These are phyloP conservation scores for Agelastica alni DNA, from an alignment of 2,888 invertebrate genomes.

Conservation along the genomic window DNA sequence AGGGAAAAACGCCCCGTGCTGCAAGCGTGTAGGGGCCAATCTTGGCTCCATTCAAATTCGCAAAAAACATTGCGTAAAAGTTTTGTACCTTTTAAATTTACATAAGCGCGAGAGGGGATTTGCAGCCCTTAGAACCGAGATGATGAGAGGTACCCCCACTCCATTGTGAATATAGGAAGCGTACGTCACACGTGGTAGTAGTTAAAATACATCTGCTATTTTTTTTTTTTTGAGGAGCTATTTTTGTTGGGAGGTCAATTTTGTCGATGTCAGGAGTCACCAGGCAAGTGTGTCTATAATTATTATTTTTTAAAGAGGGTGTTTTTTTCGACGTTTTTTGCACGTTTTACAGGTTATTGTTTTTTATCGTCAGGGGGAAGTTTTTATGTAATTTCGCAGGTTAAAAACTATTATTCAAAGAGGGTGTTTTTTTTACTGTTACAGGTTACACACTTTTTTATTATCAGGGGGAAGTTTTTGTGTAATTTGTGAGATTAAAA, in stretches of 20 bases:
- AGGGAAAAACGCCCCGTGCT: slow-evolving; percentile 6
- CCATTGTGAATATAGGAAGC: slow-evolving; percentile 19
- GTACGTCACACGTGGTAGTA: slow-evolving; percentile 30
- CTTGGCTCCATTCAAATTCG: not conserved
- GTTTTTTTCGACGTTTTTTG: slow-evolving; percentile 15
- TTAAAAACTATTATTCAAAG: no score
- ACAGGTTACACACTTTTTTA: no score
- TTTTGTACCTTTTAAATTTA: no score
- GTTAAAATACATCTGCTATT: slow-evolving; percentile 31
- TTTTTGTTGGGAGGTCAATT: slow-evolving; percentile 29
- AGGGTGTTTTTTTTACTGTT: no score
- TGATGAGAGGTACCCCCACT: not conserved
- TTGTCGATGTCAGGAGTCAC: slow-evolving; percentile 15
- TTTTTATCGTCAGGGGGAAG: not conserved
- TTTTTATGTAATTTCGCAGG: not conserved
- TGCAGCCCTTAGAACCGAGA: no score
- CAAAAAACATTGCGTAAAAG: no score
- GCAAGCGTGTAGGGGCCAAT: slow-evolving; percentile 10
- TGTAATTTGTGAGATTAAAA: no score
- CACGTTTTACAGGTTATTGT: slow-evolving; percentile 14
- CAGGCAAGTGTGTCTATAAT: slow-evolving; percentile 17
- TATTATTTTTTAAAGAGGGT: slow-evolving; percentile 23
- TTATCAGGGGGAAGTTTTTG: no score
- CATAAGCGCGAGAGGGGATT: no score
- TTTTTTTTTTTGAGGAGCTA: slow-evolving; percentile 25